Conservation (phyloP, 2,888 invertebrate species). For the Habroteleia sp. region DNA sequence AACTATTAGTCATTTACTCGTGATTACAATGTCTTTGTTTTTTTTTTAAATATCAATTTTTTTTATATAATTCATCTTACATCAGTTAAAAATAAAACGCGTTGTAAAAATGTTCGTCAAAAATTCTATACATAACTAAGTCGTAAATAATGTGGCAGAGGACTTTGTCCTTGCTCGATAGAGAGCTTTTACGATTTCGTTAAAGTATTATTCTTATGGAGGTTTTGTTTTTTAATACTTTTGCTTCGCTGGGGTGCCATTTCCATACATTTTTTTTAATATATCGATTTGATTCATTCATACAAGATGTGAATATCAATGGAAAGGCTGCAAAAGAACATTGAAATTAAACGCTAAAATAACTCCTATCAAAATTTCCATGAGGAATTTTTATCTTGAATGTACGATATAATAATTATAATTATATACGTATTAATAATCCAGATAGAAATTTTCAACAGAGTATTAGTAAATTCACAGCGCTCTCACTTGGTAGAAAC, state of each 20-base stretch:
- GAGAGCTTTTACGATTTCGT: slow-evolving; percentile 63
- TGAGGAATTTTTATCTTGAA: too few relatives aligned
- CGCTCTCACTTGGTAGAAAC: too few relatives aligned
- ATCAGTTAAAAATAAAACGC: slow-evolving; percentile 16
- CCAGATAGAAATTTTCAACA: too few relatives aligned
- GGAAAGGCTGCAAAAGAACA: slow-evolving; percentile 1
- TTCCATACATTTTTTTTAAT: neutral
- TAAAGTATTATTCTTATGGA: slow-evolving; percentile 33
- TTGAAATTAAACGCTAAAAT: too few relatives aligned
- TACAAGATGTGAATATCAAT: neutral
- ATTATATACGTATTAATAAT: too few relatives aligned
- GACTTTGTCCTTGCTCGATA: slow-evolving; percentile 59
- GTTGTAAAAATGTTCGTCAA: slow-evolving; percentile 32
- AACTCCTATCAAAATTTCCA: too few relatives aligned
- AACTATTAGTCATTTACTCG: slow-evolving; percentile 2
- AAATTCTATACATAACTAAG: slow-evolving; percentile 61
- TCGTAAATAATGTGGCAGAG: slow-evolving; percentile 64
- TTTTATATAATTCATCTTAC: slow-evolving; percentile 4
- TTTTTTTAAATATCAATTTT: neutral
- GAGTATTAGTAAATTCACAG: too few relatives aligned
- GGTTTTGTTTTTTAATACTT: slow-evolving; percentile 66
- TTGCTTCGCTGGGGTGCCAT: slow-evolving; percentile 51
- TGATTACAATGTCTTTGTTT: neutral
- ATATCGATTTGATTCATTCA: neutral
- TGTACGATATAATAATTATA: too few relatives aligned